A percentile compares a stretch with the other conserved stretches of the same genome.
These are phyloP conservation scores for Ophioninae sp. DNA, from an alignment of 2,888 invertebrate species.

Conservation along the genomic window DNA sequence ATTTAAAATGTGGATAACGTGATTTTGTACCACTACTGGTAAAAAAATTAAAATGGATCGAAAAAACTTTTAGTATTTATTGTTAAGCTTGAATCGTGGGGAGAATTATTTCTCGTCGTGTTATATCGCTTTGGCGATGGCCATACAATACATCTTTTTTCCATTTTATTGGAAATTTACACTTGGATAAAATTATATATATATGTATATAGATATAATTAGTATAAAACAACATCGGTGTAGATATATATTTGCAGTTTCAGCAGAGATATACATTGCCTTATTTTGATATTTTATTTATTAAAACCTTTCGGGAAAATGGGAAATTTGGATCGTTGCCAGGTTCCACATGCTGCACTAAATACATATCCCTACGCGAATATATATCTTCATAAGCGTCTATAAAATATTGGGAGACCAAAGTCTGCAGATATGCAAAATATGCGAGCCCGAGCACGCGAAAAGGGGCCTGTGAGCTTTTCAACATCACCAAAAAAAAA, in stretches of 20 bases:
- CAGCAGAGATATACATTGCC: not conserved
- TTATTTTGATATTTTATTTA: conserved; percentile 53
- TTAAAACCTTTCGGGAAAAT: conserved; percentile 43
- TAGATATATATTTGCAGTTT: not conserved
- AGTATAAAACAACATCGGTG: too few relatives aligned
- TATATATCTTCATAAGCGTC: conserved; percentile 17
- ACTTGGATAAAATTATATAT: not conserved
- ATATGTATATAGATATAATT: not conserved
- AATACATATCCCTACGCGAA: not conserved
- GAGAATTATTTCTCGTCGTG: not conserved
- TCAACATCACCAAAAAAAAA: too few relatives aligned
- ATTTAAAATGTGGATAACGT: not conserved
- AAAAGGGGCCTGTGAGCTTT: too few relatives aligned
- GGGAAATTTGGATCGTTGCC: conserved; percentile 46
- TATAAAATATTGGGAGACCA: not conserved
- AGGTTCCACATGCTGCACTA: conserved; percentile 7
- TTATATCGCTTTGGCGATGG: not conserved
- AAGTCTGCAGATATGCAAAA: not conserved
- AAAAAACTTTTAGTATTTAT: not conserved
- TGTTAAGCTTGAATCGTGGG: not conserved
- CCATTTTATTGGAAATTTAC: too few relatives aligned
- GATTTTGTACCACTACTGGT: not conserved
- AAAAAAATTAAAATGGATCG: not conserved
- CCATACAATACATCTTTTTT: not conserved
- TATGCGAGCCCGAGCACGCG: not conserved